These are phyloP conservation scores for Clarias fuscus DNA, from an alignment of 2,797 vertebrate species.

Conservation along the genomic window DNA sequence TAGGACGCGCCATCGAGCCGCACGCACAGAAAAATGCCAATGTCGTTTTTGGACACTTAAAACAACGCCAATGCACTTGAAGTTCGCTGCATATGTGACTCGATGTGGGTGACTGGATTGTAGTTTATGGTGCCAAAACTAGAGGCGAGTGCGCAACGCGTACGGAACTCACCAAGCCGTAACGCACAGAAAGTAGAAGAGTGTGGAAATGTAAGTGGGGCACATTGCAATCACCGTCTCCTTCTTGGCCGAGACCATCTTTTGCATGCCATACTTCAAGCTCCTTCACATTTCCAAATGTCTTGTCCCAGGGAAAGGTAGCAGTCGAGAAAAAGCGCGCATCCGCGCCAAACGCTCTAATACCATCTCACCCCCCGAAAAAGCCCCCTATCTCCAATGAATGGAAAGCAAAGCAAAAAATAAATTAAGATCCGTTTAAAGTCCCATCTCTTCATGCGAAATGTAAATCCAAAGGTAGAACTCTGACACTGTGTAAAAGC, in stretches of 20 bases:
- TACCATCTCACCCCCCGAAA: slow-evolving; percentile 57
- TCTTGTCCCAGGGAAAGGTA: slow-evolving; percentile 72
- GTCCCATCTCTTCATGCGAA: slow-evolving; percentile 39
- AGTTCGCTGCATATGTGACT: neutral
- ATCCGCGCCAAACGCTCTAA: slow-evolving; percentile 61
- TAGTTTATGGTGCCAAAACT: slow-evolving; percentile 15
- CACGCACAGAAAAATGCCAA: slow-evolving; percentile 5
- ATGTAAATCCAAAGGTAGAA: slow-evolving; percentile 57
- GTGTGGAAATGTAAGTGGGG: slow-evolving; percentile 78
- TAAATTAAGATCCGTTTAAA: slow-evolving; percentile 33
- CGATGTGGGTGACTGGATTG: neutral
- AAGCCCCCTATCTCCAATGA: slow-evolving; percentile 36
- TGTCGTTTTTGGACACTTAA: slow-evolving; percentile 5
- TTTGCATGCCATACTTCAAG: slow-evolving; percentile 90
- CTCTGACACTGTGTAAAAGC: slow-evolving; percentile 56
- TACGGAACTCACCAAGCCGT: slow-evolving; percentile 86
- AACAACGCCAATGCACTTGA: slow-evolving; percentile 1
- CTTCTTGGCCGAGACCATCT: slow-evolving; percentile 91
- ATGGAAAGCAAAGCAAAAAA: slow-evolving; percentile 13
- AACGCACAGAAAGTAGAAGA: slow-evolving; percentile 86
- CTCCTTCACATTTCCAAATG: slow-evolving; percentile 82
- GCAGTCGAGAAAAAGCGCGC: slow-evolving; percentile 56
- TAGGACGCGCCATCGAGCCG: slow-evolving; percentile 28
- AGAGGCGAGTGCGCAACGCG: slow-evolving; percentile 50
- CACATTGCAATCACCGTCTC: slow-evolving; percentile 84